These are phyloP conservation scores for Burhinus bistriatus DNA, from an alignment of 2,113 vertebrate species.

Conservation along the genomic window DNA sequence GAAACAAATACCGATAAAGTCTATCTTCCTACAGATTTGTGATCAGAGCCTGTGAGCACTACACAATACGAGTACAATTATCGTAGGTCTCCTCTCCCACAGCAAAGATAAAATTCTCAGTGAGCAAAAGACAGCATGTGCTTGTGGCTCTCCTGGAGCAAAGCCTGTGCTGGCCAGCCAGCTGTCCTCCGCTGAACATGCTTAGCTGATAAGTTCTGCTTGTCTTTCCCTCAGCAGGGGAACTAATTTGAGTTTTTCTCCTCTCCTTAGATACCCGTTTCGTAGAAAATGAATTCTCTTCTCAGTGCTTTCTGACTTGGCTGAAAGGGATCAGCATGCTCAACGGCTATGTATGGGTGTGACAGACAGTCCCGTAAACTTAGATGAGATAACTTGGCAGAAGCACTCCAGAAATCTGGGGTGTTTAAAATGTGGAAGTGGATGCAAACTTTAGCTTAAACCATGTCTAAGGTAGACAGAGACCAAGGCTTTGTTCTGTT, in stretches of 20 bases:
- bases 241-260: background rate
- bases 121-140: conserved; percentile 6
- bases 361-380: background rate
- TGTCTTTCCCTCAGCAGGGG: conserved; percentile 4
- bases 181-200: background rate
- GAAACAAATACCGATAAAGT: background rate
- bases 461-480: background rate
- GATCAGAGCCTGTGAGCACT: background rate
- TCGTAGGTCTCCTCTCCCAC: background rate
- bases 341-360: background rate
- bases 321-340: background rate
- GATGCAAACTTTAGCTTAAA: background rate
- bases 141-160: background rate
- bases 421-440: background rate
- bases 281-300: background rate
- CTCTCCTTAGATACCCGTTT: background rate
- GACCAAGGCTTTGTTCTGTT: background rate
- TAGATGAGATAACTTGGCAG: background rate
- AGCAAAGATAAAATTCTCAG: background rate
- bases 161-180: conserved; percentile 2
- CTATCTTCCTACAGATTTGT: background rate
- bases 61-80: background rate
- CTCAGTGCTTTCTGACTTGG: background rate
- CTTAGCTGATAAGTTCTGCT: background rate
- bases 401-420: background rate